Percentiles rank a stretch among this genome's conserved stretches.
Conservation (phyloP, 2,797 vertebrate species). For the Fistularia tabacaria region DNA sequence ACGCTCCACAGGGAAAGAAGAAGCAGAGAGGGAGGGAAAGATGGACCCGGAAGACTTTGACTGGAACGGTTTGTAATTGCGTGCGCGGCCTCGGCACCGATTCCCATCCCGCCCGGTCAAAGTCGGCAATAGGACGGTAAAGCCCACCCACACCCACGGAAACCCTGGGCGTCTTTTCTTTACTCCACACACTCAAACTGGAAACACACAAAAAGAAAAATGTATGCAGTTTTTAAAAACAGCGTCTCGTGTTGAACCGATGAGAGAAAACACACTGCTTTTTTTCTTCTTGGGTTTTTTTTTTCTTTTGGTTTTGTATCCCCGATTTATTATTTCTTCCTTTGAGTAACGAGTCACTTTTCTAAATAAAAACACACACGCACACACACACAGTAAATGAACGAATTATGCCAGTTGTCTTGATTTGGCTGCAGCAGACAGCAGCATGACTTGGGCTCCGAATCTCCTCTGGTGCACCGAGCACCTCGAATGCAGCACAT, state of each 20-base stretch:
- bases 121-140: constrained; percentile 66
- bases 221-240: constrained; percentile 39
- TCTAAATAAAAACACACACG: constrained; percentile 12
- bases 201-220: constrained; percentile 10
- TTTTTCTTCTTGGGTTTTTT: constrained; percentile 12
- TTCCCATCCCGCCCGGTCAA: constrained; percentile 48
- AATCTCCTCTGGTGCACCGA: constrained; percentile 20
- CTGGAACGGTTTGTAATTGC: constrained; percentile 82
- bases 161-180: constrained; percentile 52
- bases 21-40: constrained; percentile 44
- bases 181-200: constrained; percentile 81
- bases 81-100: constrained; percentile 88
- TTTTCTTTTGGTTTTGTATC: constrained; percentile 9
- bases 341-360: constrained; percentile 27
- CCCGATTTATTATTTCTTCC: too few relatives aligned
- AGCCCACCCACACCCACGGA: constrained; percentile 26
- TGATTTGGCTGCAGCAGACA: constrained; percentile 20
- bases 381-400: neutral
- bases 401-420: constrained; percentile 1
- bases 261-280: constrained; percentile 70
- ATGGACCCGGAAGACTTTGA: constrained; percentile 64
- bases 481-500: constrained; percentile 51
- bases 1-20: constrained; percentile 43
- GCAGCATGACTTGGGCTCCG: constrained; percentile 6
- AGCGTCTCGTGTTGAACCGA: constrained; percentile 50